phyloP scores from a whole-genome alignment of 1,140 invertebrate species.

The Eueides isabella region DNA sequence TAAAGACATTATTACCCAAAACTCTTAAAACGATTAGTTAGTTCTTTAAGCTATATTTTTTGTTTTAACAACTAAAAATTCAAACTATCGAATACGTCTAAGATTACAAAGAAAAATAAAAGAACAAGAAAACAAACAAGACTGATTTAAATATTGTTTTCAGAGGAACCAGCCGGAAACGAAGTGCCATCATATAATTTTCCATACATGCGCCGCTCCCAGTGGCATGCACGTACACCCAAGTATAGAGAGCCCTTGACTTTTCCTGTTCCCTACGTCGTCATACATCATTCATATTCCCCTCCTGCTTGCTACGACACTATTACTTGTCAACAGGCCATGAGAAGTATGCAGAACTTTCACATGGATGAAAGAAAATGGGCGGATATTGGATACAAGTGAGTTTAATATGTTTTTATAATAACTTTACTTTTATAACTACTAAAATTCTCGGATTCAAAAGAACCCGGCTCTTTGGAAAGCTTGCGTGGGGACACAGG shows the following conservation, averaged over 20 bases:
- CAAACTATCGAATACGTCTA: too few species aligned
- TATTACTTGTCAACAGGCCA: slow-evolving; percentile 78
- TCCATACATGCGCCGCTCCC: slow-evolving; percentile 80
- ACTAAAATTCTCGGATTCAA: too few species aligned
- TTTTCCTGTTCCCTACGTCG: slow-evolving; percentile 87
- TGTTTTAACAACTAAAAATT: too few species aligned
- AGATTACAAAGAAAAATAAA: too few species aligned
- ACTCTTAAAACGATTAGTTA: too few species aligned
- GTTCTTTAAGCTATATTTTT: too few species aligned
- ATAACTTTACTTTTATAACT: too few species aligned
- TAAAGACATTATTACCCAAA: neutral
- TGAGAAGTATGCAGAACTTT: slow-evolving; percentile 83
- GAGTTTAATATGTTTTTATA: slow-evolving; percentile 33
- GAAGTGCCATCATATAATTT: slow-evolving; percentile 66
- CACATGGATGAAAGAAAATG: slow-evolving; percentile 84
- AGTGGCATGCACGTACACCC: slow-evolving; percentile 85
- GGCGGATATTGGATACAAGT: slow-evolving; percentile 88
- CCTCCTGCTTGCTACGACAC: slow-evolving; percentile 83
- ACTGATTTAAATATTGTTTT: neutral
- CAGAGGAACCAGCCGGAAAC: slow-evolving; percentile 47
- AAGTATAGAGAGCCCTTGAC: slow-evolving; percentile 71
- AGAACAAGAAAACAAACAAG: too few species aligned
- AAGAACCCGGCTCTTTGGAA: too few species aligned
- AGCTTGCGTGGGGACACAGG: too few species aligned
- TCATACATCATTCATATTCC: slow-evolving; percentile 89